Conservation (phyloP, 2,797 vertebrate genomes). For the Sebastes diploproa region DNA sequence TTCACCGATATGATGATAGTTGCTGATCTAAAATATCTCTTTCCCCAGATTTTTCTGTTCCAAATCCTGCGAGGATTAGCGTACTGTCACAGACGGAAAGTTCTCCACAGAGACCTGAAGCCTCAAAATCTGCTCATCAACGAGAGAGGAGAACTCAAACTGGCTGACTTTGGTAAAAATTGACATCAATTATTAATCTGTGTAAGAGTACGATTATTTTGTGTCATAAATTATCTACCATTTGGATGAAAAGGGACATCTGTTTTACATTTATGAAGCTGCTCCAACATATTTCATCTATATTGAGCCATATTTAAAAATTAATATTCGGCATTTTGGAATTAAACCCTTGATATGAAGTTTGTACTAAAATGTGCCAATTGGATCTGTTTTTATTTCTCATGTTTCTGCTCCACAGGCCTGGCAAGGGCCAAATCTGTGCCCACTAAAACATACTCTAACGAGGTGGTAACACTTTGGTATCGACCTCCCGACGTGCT, state of each 20-base stretch:
- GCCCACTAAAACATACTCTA: conserved; percentile 96
- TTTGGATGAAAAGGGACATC: neutral
- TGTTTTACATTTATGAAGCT: neutral
- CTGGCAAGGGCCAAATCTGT: conserved; percentile 92
- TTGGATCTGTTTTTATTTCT: conserved; percentile 18
- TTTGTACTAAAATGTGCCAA: neutral
- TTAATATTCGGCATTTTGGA: neutral
- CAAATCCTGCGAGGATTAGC: conserved; percentile 84
- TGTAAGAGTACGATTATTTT: neutral
- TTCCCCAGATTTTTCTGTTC: conserved; percentile 80
- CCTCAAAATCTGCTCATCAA: conserved; percentile 87
- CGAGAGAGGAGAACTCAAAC: conserved; percentile 84
- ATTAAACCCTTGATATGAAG: neutral
- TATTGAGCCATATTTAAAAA: neutral
- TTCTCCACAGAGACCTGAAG: conserved; percentile 85
- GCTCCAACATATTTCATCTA: neutral
- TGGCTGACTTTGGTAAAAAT: conserved; percentile 84
- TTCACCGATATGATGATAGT: neutral
- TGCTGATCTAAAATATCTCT: neutral
- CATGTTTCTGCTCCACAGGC: conserved; percentile 56
- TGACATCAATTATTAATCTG: neutral
- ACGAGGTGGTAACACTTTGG: conserved; percentile 97
- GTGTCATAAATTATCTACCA: neutral
- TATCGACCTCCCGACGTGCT: conserved; percentile 96
- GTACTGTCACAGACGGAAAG: conserved; percentile 84